Evolutionary conservation across 2,797 vertebrate species (phyloP).

Genomic region (Betta splendens): DNA sequence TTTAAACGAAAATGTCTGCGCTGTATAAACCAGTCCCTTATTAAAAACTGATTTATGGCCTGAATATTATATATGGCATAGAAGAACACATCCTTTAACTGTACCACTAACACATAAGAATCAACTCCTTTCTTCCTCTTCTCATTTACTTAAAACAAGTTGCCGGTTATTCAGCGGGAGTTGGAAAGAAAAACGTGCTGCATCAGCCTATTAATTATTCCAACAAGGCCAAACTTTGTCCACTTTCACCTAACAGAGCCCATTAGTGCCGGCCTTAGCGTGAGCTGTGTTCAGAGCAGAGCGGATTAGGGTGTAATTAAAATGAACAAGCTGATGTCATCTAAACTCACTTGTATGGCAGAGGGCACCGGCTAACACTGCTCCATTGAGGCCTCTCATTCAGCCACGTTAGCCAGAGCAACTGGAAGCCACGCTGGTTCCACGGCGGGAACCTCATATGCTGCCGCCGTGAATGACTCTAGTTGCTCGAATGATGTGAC

Average conservation of each 20-base stretch:
- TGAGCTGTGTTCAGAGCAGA: slow-evolving; percentile 53
- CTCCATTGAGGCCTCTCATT: slow-evolving; percentile 28
- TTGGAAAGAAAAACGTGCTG: slow-evolving; percentile 35
- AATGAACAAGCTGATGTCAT: slow-evolving; percentile 65
- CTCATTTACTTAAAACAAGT: slow-evolving; percentile 1
- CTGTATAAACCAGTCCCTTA: too few species aligned
- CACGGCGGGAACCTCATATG: slow-evolving; percentile 22
- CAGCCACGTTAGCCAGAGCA: slow-evolving; percentile 43
- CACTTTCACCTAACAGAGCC: slow-evolving; percentile 41
- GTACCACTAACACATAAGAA: background rate
- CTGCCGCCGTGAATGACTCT: slow-evolving; percentile 34
- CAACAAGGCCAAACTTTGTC: slow-evolving; percentile 46
- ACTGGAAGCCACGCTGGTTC: slow-evolving; percentile 44
- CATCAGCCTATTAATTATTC: slow-evolving; percentile 46
- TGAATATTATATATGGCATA: background rate
- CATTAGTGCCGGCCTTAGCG: slow-evolving; percentile 52
- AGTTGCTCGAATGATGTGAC: slow-evolving; percentile 23
- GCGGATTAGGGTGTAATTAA: slow-evolving; percentile 60
- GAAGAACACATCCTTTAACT: background rate
- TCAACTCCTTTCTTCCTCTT: background rate
- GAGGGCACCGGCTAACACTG: slow-evolving; percentile 24
- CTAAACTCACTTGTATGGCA: slow-evolving; percentile 47
- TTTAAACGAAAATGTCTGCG: too few species aligned
- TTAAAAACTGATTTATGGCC: too few species aligned
- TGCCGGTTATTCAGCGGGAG: slow-evolving; percentile 13